Conservation (phyloP, 2,797 vertebrate genomes). For the Heterohyrax brucei region DNA sequence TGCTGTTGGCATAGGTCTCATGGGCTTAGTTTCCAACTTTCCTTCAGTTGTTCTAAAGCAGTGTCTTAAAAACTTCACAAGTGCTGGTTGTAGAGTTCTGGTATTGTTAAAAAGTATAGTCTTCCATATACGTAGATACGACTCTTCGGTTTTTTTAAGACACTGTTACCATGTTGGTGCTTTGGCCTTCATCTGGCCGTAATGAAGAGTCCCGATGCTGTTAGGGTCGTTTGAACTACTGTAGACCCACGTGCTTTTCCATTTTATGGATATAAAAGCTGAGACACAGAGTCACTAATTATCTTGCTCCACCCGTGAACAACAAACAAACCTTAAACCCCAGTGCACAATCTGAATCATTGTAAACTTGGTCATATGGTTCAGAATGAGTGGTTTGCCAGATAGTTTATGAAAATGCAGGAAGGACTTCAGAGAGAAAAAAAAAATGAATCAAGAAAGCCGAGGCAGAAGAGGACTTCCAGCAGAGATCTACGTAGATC, state of each 20-base stretch:
- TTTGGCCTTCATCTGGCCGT: not conserved
- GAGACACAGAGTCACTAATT: not conserved
- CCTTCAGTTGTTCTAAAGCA: conserved; percentile 31
- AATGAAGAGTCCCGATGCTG: not conserved
- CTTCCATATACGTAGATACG: not conserved
- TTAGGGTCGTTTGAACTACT: not conserved
- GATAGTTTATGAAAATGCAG: not conserved
- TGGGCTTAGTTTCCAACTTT: not conserved
- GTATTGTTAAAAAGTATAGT: not conserved
- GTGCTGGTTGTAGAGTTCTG: not conserved
- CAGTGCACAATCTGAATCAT: not conserved
- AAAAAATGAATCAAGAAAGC: not conserved
- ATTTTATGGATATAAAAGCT: conserved; percentile 15
- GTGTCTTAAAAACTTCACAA: not conserved
- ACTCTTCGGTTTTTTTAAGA: not conserved
- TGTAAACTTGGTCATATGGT: not conserved
- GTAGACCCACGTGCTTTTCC: not conserved
- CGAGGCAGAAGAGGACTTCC: not conserved
- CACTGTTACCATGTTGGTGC: not conserved
- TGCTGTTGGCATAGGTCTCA: not conserved
- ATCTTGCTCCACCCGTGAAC: not conserved
- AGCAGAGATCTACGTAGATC: not conserved
- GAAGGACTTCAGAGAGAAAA: not conserved
- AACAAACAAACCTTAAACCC: conserved; percentile 11
- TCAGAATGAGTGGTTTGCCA: not conserved